Evolutionary conservation across 2,113 vertebrate species (phyloP), one percentile per base, ranked within the genome.

Genomic region (Pelodiscus sinensis): DNA sequence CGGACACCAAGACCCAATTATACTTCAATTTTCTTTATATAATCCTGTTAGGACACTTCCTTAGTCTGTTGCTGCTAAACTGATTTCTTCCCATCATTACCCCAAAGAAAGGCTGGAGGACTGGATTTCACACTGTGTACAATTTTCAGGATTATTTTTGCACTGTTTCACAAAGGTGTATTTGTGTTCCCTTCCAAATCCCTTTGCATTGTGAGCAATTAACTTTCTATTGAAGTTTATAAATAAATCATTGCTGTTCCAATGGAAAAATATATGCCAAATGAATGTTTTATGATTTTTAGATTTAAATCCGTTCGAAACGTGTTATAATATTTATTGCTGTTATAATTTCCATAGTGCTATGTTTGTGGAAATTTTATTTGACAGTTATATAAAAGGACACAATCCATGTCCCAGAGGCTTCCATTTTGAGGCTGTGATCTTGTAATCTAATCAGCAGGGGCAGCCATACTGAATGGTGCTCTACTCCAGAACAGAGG

Each of bases 141-240:
- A 90, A 96, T 96, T 96, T 94, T 87, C 81, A 1, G 85, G 44
- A 84, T 93, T 96, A 92, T 94, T 96, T 95, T 82, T 92, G 51
- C 84, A 71, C 86, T 77, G 73, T 83, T 91, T 85, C 51, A 58
- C 71, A 50, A 18, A 3, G 71, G 73, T 55, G 0, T 86, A 88
- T 85, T 5, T 84, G 81, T 85, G 27, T 79, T 88, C 65, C 88
- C 81, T 95, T 95, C 92, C 91, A 90, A 87, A 13, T 44, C 57
- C 84, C 82, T 50, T 2, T 82, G 83, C 10, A 44, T 84, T 73
- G 92, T 1, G 83, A 93, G 68, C 91, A 94, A 92, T 95, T 96
- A 93, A 56, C 29, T 73, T 51, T 58, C 87, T 21, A 51, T 82
- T 11, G 2, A 54, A 82, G n/a, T 0, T 1, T 2, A 60, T 25